Evolutionary conservation across 2,888 invertebrate genomes (phyloP).

Genomic region (Nowickia ferox): DNA sequence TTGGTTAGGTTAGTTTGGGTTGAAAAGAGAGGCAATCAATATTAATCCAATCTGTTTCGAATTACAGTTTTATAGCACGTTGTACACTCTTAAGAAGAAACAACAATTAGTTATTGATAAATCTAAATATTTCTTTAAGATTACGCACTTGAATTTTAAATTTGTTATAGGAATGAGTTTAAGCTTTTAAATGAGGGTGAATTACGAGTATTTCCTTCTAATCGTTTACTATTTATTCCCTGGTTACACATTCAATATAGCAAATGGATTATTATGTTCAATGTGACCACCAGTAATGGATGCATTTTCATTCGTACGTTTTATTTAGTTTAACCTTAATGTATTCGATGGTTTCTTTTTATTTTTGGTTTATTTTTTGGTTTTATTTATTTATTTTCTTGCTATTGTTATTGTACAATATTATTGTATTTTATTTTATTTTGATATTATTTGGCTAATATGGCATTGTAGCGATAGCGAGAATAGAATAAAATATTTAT

Average conservation of each 20-base stretch:
- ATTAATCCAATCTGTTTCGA: too few species aligned
- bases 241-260: conserved; percentile 34
- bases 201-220: conserved; percentile 28
- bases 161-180: not conserved
- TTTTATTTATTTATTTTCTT: conserved; percentile 4
- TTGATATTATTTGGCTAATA: conserved; percentile 55
- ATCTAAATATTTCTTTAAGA: not conserved
- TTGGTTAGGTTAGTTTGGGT: too few species aligned
- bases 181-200: conserved; percentile 29
- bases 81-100: too few species aligned
- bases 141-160: not conserved
- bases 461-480: conserved; percentile 48
- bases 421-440: conserved; percentile 41
- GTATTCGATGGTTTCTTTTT: conserved; percentile 6
- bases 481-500: conserved; percentile 51
- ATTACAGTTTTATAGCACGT: too few species aligned
- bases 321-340: conserved; percentile 39
- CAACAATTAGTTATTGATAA: too few species aligned
- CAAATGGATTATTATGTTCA: conserved; percentile 55
- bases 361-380: not conserved
- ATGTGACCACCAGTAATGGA: conserved; percentile 51
- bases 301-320: conserved; percentile 41
- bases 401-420: conserved; percentile 46
- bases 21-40: too few species aligned
- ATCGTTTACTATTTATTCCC: conserved; percentile 18